Base-by-base conservation (phyloP, 2,888 invertebrate genomes). In the Timema podura region DNA sequence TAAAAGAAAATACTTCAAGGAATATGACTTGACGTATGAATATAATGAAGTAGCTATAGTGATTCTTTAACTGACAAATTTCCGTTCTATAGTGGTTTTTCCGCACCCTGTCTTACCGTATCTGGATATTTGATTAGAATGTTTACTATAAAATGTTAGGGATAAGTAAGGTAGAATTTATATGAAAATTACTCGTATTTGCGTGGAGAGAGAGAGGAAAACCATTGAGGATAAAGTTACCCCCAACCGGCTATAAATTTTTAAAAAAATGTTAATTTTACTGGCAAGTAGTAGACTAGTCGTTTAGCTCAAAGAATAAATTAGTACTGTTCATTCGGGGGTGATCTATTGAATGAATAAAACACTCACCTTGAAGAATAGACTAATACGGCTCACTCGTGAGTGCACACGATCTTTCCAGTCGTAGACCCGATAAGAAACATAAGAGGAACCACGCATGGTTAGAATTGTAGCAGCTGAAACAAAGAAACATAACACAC, bases 331-430 rank as follows among this genome's bases (percentile, higher is more conserved):
- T 51, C n/a, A 59, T 11, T 59, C 10, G 44, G 30, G 10, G 9
- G 30, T 13, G 9, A 30, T 51, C 51, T 59, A 30, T 10, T 59
- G 16, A 10, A 59, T 13, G 30, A 59, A 44, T 11, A 11, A 44
- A 10, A n/a, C 15, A 75, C 76, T 80, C 83, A 90, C 91, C 86
- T 91, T 92, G 82, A 96, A 96, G 81, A 93, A 88, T 77, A 96
- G 83, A 78, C 95, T 95, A 78, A 96, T 92, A 77, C 93, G 86
- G 73, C 93, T 95, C 64, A 89, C 89, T 64, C 93, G 90, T 0
- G 94, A 93, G 79, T 95, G 95, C 13, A 95, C 93, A 71, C 93
- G 87, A 80, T 95, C 93, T 80, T 93, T 93, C 92, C 93, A 95
- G 77, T 95, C 93, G 81, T 96, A 96, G 65, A 96, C 92, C 71